phyloP scores from a whole-genome alignment of 64 coral and sea anemone species.

The Anthopleura sola region DNA sequence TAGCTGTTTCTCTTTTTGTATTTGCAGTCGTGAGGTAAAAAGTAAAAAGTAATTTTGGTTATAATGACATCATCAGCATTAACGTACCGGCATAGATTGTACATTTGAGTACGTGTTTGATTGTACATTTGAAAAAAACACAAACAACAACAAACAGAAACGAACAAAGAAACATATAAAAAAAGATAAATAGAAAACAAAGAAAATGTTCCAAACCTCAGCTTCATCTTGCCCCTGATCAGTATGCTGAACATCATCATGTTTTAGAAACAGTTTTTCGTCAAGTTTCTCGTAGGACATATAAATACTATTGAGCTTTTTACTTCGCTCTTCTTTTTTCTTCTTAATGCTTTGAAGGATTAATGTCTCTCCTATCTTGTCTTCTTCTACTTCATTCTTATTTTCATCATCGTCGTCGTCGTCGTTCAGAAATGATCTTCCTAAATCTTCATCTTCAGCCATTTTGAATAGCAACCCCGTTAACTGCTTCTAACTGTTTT shows the following conservation, averaged over 20 bases:
- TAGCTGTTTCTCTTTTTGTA: too few species aligned
- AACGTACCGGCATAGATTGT: too few species aligned
- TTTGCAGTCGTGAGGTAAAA: too few species aligned
- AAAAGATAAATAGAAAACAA: too few species aligned
- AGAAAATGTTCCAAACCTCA: too few species aligned
- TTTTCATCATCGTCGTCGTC: not conserved
- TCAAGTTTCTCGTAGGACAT: constrained; percentile 33
- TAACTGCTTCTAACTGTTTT: not conserved
- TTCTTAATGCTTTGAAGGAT: constrained; percentile 5
- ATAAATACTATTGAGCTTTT: not conserved
- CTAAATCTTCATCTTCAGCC: not conserved
- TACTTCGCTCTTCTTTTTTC: constrained; percentile 4
- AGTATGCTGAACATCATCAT: not conserved
- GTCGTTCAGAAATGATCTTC: not conserved
- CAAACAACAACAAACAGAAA: too few species aligned
- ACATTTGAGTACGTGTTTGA: too few species aligned
- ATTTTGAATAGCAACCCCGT: not conserved
- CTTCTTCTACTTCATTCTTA: not conserved
- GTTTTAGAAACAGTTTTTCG: not conserved
- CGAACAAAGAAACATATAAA: too few species aligned
- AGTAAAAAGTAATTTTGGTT: too few species aligned
- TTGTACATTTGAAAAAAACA: too few species aligned
- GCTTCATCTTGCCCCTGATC: not conserved
- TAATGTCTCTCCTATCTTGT: not conserved
- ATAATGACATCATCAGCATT: too few species aligned